Evolutionary conservation across 1,140 invertebrate species (phyloP).

Genomic region (Stegodyphus mimosarum): DNA sequence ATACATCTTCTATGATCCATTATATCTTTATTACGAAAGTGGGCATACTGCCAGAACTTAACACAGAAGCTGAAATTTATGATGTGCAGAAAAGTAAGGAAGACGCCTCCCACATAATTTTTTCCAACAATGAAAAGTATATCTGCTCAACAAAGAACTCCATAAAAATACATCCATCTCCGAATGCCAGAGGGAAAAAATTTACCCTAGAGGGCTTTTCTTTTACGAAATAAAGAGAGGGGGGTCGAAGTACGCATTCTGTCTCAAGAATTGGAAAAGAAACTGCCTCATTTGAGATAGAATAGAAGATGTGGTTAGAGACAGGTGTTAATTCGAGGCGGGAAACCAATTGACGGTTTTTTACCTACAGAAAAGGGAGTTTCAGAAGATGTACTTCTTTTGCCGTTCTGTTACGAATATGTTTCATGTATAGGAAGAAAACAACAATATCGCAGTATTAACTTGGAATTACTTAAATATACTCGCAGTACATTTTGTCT

Average conservation of each 20-base stretch:
- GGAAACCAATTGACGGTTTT: background rate
- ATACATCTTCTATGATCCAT: background rate
- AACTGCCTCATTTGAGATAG: constrained; percentile 8
- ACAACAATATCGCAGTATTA: too few relatives aligned
- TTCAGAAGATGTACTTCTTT: too few relatives aligned
- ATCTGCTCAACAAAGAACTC: constrained; percentile 30
- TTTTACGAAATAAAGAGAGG: background rate
- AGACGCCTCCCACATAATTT: constrained; percentile 21
- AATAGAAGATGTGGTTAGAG: constrained; percentile 23
- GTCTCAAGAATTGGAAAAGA: background rate
- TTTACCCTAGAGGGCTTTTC: constrained; percentile 21
- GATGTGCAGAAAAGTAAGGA: constrained; percentile 34
- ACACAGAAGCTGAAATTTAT: constrained; percentile 13
- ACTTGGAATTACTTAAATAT: too few relatives aligned
- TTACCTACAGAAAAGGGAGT: too few relatives aligned
- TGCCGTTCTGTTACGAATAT: too few relatives aligned
- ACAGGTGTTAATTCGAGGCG: constrained; percentile 19
- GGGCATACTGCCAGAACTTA: background rate
- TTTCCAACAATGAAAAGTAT: constrained; percentile 13
- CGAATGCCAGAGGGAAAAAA: background rate
- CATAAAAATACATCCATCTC: constrained; percentile 41
- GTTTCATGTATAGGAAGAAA: too few relatives aligned
- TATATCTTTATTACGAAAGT: constrained; percentile 39
- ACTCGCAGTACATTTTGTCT: too few relatives aligned
- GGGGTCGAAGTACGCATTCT: background rate